A percentile compares a stretch with the other conserved stretches of the same genome.
These are phyloP conservation scores for Aporophyla nigra DNA, from an alignment of 2,888 invertebrate species.

Conservation along the genomic window DNA sequence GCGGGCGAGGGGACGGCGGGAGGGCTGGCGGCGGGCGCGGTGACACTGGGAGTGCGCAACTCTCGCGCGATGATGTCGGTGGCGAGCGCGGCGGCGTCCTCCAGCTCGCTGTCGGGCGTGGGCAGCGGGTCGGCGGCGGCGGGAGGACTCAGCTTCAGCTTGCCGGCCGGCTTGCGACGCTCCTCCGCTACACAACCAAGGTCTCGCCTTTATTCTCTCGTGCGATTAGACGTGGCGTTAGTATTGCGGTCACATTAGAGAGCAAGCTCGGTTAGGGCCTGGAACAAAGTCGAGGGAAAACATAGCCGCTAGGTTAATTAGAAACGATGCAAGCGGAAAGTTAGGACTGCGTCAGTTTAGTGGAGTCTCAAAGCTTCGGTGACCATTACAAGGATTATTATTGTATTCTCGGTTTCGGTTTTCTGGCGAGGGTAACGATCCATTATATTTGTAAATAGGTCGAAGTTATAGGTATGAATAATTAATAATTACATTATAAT, in stretches of 20 bases:
- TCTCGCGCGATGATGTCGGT: conserved; percentile 88
- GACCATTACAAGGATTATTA: conserved; percentile 88
- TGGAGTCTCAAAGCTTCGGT: conserved; percentile 77
- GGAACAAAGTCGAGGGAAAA: conserved; percentile 91
- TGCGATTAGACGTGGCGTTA: conserved; percentile 90
- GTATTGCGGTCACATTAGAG: conserved; percentile 91
- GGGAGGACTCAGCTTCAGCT: conserved; percentile 85
- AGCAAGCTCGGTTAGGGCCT: conserved; percentile 92
- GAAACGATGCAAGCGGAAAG: conserved; percentile 88
- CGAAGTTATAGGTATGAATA: conserved; percentile 32
- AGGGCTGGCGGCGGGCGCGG: conserved; percentile 73
- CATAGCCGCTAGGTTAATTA: conserved; percentile 88
- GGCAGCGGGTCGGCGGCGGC: conserved; percentile 83
- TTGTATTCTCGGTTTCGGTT: conserved; percentile 62
- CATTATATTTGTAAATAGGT: conserved; percentile 42
- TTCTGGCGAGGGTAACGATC: conserved; percentile 41
- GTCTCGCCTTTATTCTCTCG: conserved; percentile 88
- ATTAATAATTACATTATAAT: conserved; percentile 21
- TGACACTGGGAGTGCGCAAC: conserved; percentile 80
- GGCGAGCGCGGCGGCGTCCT: conserved; percentile 88
- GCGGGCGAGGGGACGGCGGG: conserved; percentile 70
- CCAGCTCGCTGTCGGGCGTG: conserved; percentile 89
- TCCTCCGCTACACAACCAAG: conserved; percentile 90
- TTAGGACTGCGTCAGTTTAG: conserved; percentile 84
- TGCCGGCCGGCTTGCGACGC: conserved; percentile 87